Conservation (phyloP, 2,888 invertebrate genomes). For the Idaea dimidiata region DNA sequence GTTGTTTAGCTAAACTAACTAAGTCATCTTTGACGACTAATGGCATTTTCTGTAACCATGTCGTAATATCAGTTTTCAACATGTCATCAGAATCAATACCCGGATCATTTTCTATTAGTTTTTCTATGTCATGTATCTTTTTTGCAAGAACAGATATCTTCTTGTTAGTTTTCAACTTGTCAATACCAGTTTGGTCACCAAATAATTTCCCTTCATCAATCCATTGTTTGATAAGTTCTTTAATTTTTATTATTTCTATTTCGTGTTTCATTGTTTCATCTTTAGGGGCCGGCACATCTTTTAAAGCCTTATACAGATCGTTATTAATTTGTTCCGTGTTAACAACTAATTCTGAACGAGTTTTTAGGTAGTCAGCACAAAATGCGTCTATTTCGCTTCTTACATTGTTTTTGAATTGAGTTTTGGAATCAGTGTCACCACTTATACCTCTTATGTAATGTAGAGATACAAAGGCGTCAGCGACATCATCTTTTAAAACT, state of each 20-base stretch:
- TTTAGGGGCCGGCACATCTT: slow-evolving; percentile 42
- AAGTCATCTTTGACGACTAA: slow-evolving; percentile 27
- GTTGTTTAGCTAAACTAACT: slow-evolving; percentile 25
- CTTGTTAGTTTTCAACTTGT: slow-evolving; percentile 39
- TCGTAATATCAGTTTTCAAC: slow-evolving; percentile 40
- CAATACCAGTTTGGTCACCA: slow-evolving; percentile 26
- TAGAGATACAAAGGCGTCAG: slow-evolving; percentile 56
- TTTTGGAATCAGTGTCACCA: slow-evolving; percentile 30
- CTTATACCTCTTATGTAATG: slow-evolving; percentile 34
- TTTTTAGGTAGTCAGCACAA: slow-evolving; percentile 46
- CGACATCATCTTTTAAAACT: slow-evolving; percentile 50
- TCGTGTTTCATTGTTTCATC: slow-evolving; percentile 43
- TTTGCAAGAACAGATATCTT: slow-evolving; percentile 42
- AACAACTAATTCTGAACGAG: slow-evolving; percentile 37
- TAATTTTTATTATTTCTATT: slow-evolving; percentile 45
- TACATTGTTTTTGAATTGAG: slow-evolving; percentile 44
- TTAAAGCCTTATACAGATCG: slow-evolving; percentile 44
- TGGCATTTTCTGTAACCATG: slow-evolving; percentile 44
- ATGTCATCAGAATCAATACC: slow-evolving; percentile 23
- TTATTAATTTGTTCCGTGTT: slow-evolving; percentile 38
- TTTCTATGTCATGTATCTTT: slow-evolving; percentile 46
- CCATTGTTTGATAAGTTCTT: slow-evolving; percentile 48
- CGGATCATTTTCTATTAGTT: slow-evolving; percentile 29
- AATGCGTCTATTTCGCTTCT: slow-evolving; percentile 44
- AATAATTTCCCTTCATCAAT: slow-evolving; percentile 39